Evolutionary conservation across 2,113 vertebrate species (phyloP).

Genomic region (Crotalus horridus): DNA sequence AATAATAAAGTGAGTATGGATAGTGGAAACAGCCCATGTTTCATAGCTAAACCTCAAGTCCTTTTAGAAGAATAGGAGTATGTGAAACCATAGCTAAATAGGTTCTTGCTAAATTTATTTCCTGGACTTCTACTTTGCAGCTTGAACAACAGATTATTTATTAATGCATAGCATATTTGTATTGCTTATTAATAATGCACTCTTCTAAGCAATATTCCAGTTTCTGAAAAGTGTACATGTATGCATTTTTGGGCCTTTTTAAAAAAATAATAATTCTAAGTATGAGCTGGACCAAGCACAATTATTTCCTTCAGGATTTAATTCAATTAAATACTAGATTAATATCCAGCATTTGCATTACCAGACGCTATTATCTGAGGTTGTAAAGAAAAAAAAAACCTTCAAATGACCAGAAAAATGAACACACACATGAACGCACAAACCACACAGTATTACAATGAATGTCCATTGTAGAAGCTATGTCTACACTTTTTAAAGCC

Average conservation of each 20-base stretch:
- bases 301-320: background rate
- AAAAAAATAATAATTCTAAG: background rate
- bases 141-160: slow-evolving; percentile 18
- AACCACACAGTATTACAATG: background rate
- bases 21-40: background rate
- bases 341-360: background rate
- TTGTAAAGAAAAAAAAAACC: background rate
- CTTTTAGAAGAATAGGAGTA: background rate
- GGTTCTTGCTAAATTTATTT: background rate
- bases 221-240: background rate
- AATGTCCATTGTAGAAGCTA: background rate
- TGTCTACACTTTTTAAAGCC: background rate
- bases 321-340: background rate
- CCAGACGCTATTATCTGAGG: background rate
- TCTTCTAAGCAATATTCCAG: slow-evolving; percentile 6
- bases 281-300: background rate
- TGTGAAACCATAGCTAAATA: slow-evolving; percentile 18
- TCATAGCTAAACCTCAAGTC: slow-evolving; percentile 7
- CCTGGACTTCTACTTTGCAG: background rate
- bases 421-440: background rate
- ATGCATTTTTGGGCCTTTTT: background rate
- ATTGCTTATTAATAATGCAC: slow-evolving; percentile 28
- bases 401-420: background rate
- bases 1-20: background rate
- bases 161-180: slow-evolving; percentile 21